Evolutionary conservation across 1,140 invertebrate species (phyloP), one percentile per base, ranked within the genome.

Genomic region (Dysdera silvatica): DNA sequence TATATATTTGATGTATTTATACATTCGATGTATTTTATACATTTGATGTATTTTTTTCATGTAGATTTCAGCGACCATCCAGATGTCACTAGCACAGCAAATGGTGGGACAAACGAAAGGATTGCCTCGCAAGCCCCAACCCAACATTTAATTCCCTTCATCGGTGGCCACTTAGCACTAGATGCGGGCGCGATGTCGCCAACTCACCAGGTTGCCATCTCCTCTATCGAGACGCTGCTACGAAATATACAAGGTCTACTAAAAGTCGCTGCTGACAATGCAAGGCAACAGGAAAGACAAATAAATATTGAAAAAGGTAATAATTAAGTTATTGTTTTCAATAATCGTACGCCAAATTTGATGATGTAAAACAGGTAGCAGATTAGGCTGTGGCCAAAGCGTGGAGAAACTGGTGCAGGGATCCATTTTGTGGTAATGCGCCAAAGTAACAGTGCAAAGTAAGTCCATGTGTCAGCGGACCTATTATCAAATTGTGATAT

Each of bases 291-390:
- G 77, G 92, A 96, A 75, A 82, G 91, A 68, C 90, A 95, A 78
- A 89, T 94, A 75, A 92, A 88, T 81, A 91, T 92, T 76, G 92
- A 96, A 80, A 95, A 94, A 91, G 91, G 93, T 95, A 80, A 76
- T 61, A n/a, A n/a, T n/a, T n/a, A n/a, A n/a, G n/a, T n/a, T n/a
- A n/a, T n/a, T n/a, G n/a, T n/a, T n/a, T n/a, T n/a, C n/a, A n/a
- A n/a, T n/a, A n/a, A n/a, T n/a, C n/a, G n/a, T n/a, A n/a, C n/a
- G n/a, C n/a, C n/a, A n/a, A n/a, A n/a, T n/a, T n/a, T n/a, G n/a
- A n/a, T n/a, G n/a, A n/a, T n/a, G n/a, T n/a, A n/a, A n/a, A n/a
- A n/a, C n/a, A n/a, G n/a, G n/a, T n/a, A n/a, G n/a, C n/a, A n/a
- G n/a, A n/a, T n/a, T n/a, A n/a, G n/a, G n/a, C n/a, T n/a, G n/a